These are phyloP conservation scores for Stercorarius parasiticus DNA, from an alignment of 2,113 vertebrate species.

Conservation along the genomic window DNA sequence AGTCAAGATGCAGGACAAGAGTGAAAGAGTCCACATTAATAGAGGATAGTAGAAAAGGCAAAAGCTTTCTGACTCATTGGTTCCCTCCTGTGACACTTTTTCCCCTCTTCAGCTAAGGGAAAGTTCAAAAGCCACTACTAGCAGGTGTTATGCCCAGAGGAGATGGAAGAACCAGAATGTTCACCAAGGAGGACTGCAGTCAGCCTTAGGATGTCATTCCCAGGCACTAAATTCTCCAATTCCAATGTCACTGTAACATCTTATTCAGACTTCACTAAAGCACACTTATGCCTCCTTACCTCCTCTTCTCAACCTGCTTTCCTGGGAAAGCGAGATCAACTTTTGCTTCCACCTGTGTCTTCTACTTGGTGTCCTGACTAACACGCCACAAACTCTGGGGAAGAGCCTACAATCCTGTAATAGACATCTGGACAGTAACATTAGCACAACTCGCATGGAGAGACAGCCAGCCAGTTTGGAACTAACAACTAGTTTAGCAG, in stretches of 20 bases:
- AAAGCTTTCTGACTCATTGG: not conserved
- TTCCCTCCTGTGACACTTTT: not conserved
- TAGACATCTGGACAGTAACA: not conserved
- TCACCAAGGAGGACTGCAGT: not conserved
- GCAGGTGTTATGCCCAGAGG: not conserved
- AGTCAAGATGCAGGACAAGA: not conserved
- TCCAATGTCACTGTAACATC: not conserved
- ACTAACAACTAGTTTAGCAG: not conserved
- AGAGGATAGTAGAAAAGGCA: not conserved
- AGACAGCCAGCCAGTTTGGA: not conserved
- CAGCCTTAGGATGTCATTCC: not conserved
- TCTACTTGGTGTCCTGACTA: not conserved
- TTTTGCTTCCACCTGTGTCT: not conserved
- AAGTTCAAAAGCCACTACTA: not conserved
- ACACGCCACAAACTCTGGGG: not conserved
- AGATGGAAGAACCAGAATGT: not conserved
- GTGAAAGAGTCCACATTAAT: not conserved
- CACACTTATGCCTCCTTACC: not conserved
- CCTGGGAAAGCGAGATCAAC: not conserved
- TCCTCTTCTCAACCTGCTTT: not conserved
- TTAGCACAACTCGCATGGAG: not conserved
- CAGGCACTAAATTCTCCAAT: not conserved
- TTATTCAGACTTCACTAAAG: not conserved
- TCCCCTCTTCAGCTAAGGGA: not conserved
- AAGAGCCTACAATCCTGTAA: not conserved